These are phyloP conservation scores for Phataginus tetradactyla DNA, from an alignment of 2,797 vertebrate species.

Conservation along the genomic window DNA sequence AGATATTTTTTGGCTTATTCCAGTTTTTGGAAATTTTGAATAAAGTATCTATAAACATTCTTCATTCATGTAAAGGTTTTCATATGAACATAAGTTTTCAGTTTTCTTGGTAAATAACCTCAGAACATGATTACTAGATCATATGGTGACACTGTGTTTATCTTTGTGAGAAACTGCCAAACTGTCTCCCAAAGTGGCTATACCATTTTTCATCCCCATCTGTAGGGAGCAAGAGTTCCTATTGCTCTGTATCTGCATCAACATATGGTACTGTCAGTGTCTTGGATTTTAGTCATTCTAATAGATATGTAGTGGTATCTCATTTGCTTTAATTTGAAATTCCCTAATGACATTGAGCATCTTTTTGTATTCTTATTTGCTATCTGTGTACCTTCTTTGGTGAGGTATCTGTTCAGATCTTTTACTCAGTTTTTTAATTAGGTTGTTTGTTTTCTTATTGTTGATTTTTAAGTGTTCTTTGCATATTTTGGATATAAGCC, in stretches of 20 bases:
- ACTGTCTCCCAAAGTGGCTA: neutral
- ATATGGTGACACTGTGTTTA: neutral
- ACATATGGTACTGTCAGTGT: neutral
- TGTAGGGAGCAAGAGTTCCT: neutral
- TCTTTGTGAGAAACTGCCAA: neutral
- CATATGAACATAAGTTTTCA: neutral
- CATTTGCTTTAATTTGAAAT: neutral
- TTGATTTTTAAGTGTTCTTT: neutral
- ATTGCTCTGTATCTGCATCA: neutral
- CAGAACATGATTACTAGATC: neutral
- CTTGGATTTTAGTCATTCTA: neutral
- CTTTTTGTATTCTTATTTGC: neutral
- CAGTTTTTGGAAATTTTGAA: neutral
- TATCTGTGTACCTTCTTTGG: neutral
- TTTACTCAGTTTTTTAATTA: neutral
- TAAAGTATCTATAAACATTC: neutral
- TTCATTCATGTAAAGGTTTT: neutral
- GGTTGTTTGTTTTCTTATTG: neutral
- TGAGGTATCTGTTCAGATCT: neutral
- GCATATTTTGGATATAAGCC: neutral
- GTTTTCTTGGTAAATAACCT: neutral
- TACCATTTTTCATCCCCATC: neutral
- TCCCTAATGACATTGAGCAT: neutral
- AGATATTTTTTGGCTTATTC: neutral
- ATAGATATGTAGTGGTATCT: neutral